Conservation (phyloP, 2,113 vertebrate genomes). For the Leptodactylus fuscus region DNA sequence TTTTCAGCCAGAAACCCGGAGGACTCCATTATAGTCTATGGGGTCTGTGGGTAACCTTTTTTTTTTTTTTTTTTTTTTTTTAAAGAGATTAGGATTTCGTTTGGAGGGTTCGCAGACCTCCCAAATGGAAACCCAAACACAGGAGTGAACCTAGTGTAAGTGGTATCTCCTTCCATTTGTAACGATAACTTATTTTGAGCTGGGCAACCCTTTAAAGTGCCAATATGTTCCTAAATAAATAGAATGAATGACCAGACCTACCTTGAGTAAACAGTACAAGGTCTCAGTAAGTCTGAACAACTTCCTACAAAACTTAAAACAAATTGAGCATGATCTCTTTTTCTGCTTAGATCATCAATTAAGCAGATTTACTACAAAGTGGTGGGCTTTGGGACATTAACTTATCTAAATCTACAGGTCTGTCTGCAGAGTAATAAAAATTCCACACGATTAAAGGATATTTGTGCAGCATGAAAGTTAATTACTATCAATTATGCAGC, state of each 20-base stretch:
- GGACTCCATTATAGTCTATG: too few species aligned
- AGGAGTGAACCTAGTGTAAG: too few species aligned
- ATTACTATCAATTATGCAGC: constrained; percentile 48
- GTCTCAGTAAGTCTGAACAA: not conserved
- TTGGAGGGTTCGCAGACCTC: too few species aligned
- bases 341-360: constrained; percentile 37
- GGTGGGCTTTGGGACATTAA: constrained; percentile 40
- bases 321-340: not conserved
- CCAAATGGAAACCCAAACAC: too few species aligned
- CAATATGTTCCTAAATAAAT: not conserved
- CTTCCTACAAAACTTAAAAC: not conserved
- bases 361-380: constrained; percentile 45
- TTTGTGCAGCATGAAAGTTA: constrained; percentile 51
- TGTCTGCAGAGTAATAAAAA: constrained; percentile 43
- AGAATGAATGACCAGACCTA: not conserved
- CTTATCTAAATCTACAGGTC: constrained; percentile 49
- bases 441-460: constrained; percentile 38
- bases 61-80: too few species aligned
- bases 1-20: too few species aligned
- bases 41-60: too few species aligned
- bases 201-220: too few species aligned
- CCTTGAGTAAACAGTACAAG: not conserved
- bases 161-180: too few species aligned
- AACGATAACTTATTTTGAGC: too few species aligned
- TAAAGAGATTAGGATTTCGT: too few species aligned